A percentile compares a stretch with the other conserved stretches of the same genome.
Evolutionary conservation across 2,888 invertebrate species (phyloP).

Genomic region (Stomorhina lunata): DNA sequence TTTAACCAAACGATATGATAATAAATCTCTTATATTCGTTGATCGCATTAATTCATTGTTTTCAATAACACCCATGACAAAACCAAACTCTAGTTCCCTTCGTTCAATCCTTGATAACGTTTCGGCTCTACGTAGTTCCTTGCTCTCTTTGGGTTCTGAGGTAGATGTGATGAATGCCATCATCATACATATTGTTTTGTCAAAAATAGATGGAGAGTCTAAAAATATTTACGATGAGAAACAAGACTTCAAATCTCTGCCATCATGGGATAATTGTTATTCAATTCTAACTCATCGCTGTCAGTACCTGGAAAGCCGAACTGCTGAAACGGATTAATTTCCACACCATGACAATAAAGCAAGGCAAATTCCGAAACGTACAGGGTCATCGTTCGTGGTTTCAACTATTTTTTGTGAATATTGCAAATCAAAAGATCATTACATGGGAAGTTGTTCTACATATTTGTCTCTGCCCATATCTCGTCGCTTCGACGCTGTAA

Average conservation of each 20-base stretch:
- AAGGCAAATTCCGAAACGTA: not conserved
- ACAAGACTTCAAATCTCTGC: slow-evolving; percentile 25
- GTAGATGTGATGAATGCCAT: slow-evolving; percentile 29
- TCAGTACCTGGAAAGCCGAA: too few species aligned
- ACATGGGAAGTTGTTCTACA: not conserved
- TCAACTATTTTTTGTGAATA: slow-evolving; percentile 12
- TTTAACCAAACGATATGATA: slow-evolving; percentile 3
- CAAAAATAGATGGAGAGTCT: too few species aligned
- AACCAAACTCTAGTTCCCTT: not conserved
- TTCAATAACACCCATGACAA: not conserved
- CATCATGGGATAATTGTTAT: slow-evolving; percentile 28
- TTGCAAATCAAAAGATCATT: not conserved
- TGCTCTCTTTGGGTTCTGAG: slow-evolving; percentile 16
- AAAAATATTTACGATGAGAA: slow-evolving; percentile 26
- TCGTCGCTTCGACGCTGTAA: slow-evolving; percentile 33
- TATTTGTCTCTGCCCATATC: not conserved
- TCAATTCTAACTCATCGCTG: too few species aligned
- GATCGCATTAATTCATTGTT: slow-evolving; percentile 20
- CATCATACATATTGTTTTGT: too few species aligned
- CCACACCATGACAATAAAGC: not conserved
- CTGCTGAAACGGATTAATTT: not conserved
- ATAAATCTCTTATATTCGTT: slow-evolving; percentile 10
- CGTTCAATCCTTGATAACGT: slow-evolving; percentile 7
- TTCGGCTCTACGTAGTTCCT: slow-evolving; percentile 20
- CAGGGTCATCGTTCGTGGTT: not conserved